Conservation (phyloP, 2,888 invertebrate species). For the Pemphredon lugubris region DNA sequence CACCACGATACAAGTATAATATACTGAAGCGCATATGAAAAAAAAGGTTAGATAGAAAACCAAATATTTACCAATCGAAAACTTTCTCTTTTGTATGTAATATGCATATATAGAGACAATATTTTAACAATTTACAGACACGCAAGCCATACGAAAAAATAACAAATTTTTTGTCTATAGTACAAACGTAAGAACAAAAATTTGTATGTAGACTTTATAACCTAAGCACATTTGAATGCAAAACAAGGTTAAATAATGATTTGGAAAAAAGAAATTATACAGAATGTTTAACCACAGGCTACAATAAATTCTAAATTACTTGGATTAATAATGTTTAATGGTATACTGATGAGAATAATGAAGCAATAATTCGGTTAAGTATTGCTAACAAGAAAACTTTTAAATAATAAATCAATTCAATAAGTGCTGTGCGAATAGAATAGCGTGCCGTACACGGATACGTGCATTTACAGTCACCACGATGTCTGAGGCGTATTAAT, state of each 20-base stretch:
- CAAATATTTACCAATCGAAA: no score
- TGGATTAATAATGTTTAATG: neutral
- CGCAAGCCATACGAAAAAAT: neutral
- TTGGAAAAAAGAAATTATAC: neutral
- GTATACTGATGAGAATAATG: neutral
- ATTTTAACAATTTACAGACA: neutral
- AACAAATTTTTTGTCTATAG: neutral
- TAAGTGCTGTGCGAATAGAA: constrained; percentile 20
- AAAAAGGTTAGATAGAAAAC: no score
- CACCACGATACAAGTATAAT: no score
- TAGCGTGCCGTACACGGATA: constrained; percentile 31
- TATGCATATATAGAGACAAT: neutral
- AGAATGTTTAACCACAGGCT: neutral
- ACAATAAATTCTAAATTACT: neutral
- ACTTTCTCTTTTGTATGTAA: no score
- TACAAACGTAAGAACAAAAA: neutral
- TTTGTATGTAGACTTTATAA: no score
- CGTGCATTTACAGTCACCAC: constrained; percentile 2
- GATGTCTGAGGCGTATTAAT: constrained; percentile 9
- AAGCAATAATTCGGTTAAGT: neutral
- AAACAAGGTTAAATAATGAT: neutral
- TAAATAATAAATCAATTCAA: constrained; percentile 14
- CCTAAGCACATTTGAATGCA: no score
- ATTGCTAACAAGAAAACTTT: neutral
- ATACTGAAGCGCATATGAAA: no score